phyloP scores from a whole-genome alignment of 2,113 vertebrate species.

The Delphinapterus leucas region DNA sequence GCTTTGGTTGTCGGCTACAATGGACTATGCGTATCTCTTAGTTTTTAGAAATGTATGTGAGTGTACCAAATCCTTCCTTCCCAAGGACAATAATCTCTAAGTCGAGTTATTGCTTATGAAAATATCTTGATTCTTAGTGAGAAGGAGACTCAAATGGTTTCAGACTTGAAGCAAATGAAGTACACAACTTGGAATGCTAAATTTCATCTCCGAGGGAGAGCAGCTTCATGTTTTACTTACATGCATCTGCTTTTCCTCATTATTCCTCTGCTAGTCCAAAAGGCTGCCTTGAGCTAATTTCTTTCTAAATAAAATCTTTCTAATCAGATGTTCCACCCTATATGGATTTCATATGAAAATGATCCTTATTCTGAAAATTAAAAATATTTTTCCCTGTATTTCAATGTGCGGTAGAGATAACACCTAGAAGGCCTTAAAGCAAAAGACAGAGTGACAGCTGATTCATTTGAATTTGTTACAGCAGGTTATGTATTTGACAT shows the following conservation, averaged over 20 bases:
- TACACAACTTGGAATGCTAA: conserved; percentile 29
- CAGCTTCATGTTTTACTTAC: conserved; percentile 17
- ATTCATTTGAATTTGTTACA: conserved; percentile 31
- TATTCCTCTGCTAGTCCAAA: conserved; percentile 41
- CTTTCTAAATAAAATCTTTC: conserved; percentile 61
- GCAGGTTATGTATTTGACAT: not conserved
- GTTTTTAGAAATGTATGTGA: conserved; percentile 13
- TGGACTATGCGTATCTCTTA: not conserved
- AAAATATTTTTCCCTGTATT: conserved; percentile 44
- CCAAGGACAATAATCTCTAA: conserved; percentile 36
- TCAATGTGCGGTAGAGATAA: conserved; percentile 36
- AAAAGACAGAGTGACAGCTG: conserved; percentile 32
- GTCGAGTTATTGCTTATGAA: conserved; percentile 30
- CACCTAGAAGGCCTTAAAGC: conserved; percentile 22
- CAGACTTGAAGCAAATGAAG: conserved; percentile 43
- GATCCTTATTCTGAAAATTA: conserved; percentile 45
- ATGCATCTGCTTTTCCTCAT: conserved; percentile 56
- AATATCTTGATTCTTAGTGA: conserved; percentile 43
- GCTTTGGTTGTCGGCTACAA: not conserved
- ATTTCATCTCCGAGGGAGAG: not conserved
- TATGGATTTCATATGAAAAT: conserved; percentile 60
- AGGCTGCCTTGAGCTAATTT: conserved; percentile 49
- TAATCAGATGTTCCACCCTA: conserved; percentile 59
- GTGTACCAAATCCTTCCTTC: not conserved
- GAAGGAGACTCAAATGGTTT: conserved; percentile 37